Base-by-base conservation (phyloP, 2,113 vertebrate genomes). In the Perognathus longimembris region DNA sequence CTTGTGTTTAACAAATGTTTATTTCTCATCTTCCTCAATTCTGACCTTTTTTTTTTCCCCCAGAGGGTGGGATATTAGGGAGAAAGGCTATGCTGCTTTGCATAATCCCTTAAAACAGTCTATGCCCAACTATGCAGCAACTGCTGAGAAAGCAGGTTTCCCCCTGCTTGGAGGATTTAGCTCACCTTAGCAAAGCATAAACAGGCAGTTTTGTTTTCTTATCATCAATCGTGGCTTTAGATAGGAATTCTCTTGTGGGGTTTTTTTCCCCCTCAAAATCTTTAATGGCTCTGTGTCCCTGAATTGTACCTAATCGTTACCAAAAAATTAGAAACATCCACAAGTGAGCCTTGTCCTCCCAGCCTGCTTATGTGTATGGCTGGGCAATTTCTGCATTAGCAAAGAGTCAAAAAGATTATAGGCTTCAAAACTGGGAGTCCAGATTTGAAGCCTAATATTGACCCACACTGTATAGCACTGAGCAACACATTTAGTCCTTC, bases 131-230 rank as follows among this genome's bases (percentile, higher is more conserved):
- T 18, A 45, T 0, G 20, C 4, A 59, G 14, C 34, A 81, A 59
- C n/a, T n/a, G 11, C 15, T 87, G 45, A 15, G 77, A 74, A 89
- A 28, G 54, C 6, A 32, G 59, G n/a, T 42, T 76, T 67, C 67
- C 42, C 59, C 50, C 50, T 26, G n/a, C 22, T 42, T 57, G 15
- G 24, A 83, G 71, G 40, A 83, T 59, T 42, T 57, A 45, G 6
- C 45, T 92, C 40, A 57, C 59, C 74, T 92, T 67, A 89, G 75
- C 22, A 57, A 93, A 96, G 80, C 67, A 80, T 28, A 67, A 84
- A 66, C 15, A 45, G 22, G 57, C 34, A 92, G 83, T 34, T 91
- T 80, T 87, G 36, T 63, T 75, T 64, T 92, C 71, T 86, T 21
- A 71, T 90, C 67, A 85, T 6, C 74, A 88, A 70, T 15, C 9